phyloP scores from a whole-genome alignment of 2,888 invertebrate species.

The Drosophila rubida region DNA sequence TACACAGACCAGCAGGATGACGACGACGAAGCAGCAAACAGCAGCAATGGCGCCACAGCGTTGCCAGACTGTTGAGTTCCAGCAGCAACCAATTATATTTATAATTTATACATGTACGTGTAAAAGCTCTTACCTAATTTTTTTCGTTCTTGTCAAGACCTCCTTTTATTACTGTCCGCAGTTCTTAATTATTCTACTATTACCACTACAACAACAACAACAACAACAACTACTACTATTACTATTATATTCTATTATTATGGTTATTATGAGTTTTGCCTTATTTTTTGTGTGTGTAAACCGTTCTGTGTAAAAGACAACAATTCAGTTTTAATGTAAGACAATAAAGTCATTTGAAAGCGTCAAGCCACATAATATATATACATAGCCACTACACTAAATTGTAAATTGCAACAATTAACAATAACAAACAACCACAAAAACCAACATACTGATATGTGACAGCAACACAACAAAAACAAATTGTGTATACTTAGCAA shows the following conservation, averaged over 20 bases:
- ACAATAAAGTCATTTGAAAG: conserved; percentile 61
- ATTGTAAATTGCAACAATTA: conserved; percentile 55
- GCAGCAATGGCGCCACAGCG: conserved; percentile 17
- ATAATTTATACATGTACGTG: conserved; percentile 34
- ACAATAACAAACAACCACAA: conserved; percentile 34
- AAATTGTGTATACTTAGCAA: conserved; percentile 52
- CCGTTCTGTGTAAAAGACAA: conserved; percentile 58
- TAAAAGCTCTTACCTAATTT: conserved; percentile 6
- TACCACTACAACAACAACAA: neutral
- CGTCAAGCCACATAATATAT: conserved; percentile 36
- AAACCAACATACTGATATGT: conserved; percentile 49
- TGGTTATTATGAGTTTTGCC: conserved; percentile 32
- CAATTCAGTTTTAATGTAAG: conserved; percentile 59
- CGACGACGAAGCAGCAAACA: neutral
- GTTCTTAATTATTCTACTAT: conserved; percentile 35
- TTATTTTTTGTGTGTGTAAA: conserved; percentile 42
- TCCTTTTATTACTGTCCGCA: conserved; percentile 34
- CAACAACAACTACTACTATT: conserved; percentile 8
- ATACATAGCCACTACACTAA: conserved; percentile 35
- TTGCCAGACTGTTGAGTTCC: conserved; percentile 27
- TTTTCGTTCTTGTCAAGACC: conserved; percentile 23
- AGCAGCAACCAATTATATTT: conserved; percentile 16
- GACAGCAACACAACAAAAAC: conserved; percentile 21
- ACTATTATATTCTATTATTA: conserved; percentile 28
- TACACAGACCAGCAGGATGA: conserved; percentile 7